A percentile compares a stretch with the other conserved stretches of the same genome.
phyloP scores from a whole-genome alignment of 1,140 invertebrate species.

The Lucilia sericata region DNA sequence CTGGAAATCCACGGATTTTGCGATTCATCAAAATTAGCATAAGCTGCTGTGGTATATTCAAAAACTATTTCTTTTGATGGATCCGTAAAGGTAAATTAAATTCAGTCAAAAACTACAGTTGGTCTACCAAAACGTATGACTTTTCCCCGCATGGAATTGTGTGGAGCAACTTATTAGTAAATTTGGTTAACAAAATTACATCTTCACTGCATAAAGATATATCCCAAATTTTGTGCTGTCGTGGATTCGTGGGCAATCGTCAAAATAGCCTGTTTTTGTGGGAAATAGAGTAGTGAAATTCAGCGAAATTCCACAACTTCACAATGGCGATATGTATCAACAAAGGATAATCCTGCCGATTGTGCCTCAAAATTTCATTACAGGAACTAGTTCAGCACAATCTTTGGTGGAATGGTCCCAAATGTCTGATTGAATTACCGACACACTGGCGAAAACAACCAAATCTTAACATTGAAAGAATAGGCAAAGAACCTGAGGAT shows the following conservation, averaged over 20 bases:
- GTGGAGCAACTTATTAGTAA: background rate
- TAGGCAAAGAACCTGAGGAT: no score
- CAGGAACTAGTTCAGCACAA: background rate
- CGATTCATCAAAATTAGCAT: conserved; percentile 58
- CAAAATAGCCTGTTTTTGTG: background rate
- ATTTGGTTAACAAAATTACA: background rate
- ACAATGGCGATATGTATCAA: background rate
- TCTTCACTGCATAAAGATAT: background rate
- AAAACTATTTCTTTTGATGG: conserved; percentile 43
- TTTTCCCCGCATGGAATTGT: background rate
- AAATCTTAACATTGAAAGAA: no score
- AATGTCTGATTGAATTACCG: background rate
- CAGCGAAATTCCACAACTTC: background rate
- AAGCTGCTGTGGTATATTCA: conserved; percentile 58
- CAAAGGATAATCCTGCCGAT: background rate
- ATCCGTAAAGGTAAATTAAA: background rate
- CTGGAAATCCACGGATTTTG: background rate
- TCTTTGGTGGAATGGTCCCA: background rate
- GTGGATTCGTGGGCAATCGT: background rate
- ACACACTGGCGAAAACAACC: background rate
- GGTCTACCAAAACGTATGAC: background rate
- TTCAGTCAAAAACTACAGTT: background rate
- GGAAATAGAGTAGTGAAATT: background rate
- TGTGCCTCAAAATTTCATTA: background rate
- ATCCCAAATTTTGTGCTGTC: background rate